Evolutionary conservation across 2,888 invertebrate genomes (phyloP).

Genomic region (Leucoma salicis): DNA sequence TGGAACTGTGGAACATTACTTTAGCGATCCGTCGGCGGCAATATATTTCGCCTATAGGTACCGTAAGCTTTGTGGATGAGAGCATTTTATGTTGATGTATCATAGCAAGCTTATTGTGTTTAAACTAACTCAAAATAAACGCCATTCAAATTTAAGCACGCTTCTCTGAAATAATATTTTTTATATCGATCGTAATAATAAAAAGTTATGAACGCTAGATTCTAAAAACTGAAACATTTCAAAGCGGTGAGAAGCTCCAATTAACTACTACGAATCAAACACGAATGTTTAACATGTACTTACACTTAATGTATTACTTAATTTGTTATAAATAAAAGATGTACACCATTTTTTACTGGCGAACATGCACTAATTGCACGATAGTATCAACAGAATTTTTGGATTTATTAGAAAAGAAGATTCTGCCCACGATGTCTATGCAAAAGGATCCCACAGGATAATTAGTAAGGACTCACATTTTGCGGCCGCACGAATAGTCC

Average conservation of each 20-base stretch:
- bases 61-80: no score
- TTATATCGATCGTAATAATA: constrained; percentile 31
- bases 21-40: no score
- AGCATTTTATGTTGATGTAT: no score
- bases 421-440: no score
- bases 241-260: constrained; percentile 4
- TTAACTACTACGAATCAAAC: constrained; percentile 3
- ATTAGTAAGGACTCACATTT: no score
- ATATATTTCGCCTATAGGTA: no score
- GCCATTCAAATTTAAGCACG: constrained; percentile 12
- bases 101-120: not conserved
- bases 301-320: not conserved
- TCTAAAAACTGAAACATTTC: constrained; percentile 12
- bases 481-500: no score
- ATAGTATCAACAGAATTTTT: not conserved
- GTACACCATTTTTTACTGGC: not conserved
- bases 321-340: not conserved
- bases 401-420: no score
- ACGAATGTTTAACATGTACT: not conserved
- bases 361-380: constrained; percentile 1
- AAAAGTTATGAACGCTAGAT: constrained; percentile 11
- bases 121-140: constrained; percentile 12
- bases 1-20: no score
- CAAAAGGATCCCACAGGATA: no score
- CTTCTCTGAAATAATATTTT: constrained; percentile 26